These are phyloP conservation scores for Drosophila albomicans DNA, from an alignment of 1,140 invertebrate species.

Conservation along the genomic window DNA sequence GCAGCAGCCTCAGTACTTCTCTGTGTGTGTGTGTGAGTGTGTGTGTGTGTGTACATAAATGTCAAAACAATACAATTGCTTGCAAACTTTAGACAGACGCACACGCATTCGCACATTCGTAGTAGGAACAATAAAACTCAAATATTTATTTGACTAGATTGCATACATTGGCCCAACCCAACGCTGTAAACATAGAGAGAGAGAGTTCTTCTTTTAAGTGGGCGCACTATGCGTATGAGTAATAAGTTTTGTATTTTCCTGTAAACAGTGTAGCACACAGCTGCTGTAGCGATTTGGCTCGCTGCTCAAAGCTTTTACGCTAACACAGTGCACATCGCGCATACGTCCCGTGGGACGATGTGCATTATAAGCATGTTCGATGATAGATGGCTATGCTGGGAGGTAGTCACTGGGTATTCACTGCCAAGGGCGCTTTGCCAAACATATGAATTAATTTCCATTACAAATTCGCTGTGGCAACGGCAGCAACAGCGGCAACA, in stretches of 20 bases:
- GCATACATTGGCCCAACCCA: neutral
- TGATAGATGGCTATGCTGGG: slow-evolving; percentile 37
- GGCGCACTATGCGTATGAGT: slow-evolving; percentile 38
- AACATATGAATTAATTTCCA: slow-evolving; percentile 77
- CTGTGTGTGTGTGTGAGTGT: too few relatives aligned
- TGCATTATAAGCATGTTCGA: slow-evolving; percentile 25
- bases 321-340: slow-evolving; percentile 22
- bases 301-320: slow-evolving; percentile 46
- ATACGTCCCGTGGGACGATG: slow-evolving; percentile 35
- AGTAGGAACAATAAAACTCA: slow-evolving; percentile 19
- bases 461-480: slow-evolving; percentile 61
- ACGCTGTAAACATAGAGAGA: neutral
- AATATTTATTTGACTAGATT: slow-evolving; percentile 22
- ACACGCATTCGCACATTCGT: neutral
- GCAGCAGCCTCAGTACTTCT: neutral
- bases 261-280: slow-evolving; percentile 1
- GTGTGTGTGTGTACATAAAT: slow-evolving; percentile 17
- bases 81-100: slow-evolving; percentile 13
- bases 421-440: slow-evolving; percentile 27
- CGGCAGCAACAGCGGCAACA: slow-evolving; percentile 41
- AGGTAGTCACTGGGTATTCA: slow-evolving; percentile 5
- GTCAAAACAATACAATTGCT: slow-evolving; percentile 28
- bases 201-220: slow-evolving; percentile 2
- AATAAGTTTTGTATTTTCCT: slow-evolving; percentile 32
- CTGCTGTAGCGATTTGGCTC: slow-evolving; percentile 28